phyloP scores from a whole-genome alignment of 2,113 vertebrate genomes.

The Morphnarchus princeps region DNA sequence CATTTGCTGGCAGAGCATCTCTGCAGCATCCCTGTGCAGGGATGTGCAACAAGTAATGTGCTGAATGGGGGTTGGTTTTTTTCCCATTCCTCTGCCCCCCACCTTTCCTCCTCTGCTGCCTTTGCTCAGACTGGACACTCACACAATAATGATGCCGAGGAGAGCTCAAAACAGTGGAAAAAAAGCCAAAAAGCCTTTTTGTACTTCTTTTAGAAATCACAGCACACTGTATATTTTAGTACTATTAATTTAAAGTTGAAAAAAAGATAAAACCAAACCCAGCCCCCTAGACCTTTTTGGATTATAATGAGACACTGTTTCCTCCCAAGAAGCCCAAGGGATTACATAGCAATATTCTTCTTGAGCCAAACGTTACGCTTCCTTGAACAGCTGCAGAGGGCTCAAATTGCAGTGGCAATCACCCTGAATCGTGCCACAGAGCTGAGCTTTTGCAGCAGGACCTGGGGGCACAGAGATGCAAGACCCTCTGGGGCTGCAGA shows the following conservation, averaged over 20 bases:
- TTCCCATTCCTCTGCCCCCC: not conserved
- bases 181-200: not conserved
- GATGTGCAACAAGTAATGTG: not conserved
- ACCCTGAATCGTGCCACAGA: not conserved
- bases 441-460: not conserved
- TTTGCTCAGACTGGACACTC: not conserved
- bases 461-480: not conserved
- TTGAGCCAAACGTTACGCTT: not conserved
- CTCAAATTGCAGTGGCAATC: not conserved
- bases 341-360: not conserved
- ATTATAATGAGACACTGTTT: not conserved
- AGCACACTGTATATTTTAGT: not conserved
- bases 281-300: not conserved
- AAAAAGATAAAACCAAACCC: not conserved
- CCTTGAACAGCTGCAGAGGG: not conserved
- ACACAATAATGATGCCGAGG: accelerated
- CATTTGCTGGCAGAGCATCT: not conserved
- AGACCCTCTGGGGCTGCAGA: not conserved
- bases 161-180: not conserved
- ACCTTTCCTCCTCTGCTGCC: not conserved
- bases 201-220: not conserved
- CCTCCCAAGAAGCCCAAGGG: not conserved
- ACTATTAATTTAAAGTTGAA: not conserved
- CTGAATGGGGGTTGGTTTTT: not conserved
- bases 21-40: not conserved